These are phyloP conservation scores for Cantharis flavilabris DNA, from an alignment of 2,888 invertebrate species.

Conservation along the genomic window DNA sequence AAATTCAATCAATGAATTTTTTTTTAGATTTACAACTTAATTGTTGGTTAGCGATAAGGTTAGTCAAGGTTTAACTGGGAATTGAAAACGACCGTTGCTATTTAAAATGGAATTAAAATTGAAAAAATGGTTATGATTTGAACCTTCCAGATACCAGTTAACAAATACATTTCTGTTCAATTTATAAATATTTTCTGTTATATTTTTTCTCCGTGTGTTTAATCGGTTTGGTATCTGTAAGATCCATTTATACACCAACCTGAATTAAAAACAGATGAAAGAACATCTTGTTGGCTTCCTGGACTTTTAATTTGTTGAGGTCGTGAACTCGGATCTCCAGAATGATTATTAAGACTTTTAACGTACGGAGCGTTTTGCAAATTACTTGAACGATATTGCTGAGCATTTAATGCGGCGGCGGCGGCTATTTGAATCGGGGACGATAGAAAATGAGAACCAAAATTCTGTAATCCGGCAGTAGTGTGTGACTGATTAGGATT, in stretches of 20 bases:
- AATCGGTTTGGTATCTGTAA: neutral
- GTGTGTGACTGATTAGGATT: conserved; percentile 55
- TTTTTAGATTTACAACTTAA: too few relatives aligned
- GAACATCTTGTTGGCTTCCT: conserved; percentile 55
- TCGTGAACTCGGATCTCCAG: conserved; percentile 47
- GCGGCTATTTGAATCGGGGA: conserved; percentile 67
- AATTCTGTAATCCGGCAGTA: conserved; percentile 59
- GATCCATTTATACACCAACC: conserved; percentile 49
- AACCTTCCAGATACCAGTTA: neutral
- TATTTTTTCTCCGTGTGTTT: too few relatives aligned
- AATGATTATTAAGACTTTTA: conserved; percentile 50
- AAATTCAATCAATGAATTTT: too few relatives aligned
- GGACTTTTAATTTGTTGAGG: conserved; percentile 65
- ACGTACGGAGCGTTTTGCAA: conserved; percentile 57
- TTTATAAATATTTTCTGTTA: neutral
- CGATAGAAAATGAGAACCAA: conserved; percentile 62
- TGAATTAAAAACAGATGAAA: conserved; percentile 63
- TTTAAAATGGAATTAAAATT: neutral
- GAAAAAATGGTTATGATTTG: neutral
- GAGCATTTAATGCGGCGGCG: conserved; percentile 64
- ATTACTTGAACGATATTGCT: conserved; percentile 67
- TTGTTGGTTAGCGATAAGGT: too few relatives aligned
- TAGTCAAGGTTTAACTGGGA: too few relatives aligned
- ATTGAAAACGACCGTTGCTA: too few relatives aligned
- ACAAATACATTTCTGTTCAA: neutral